These are phyloP conservation scores for Agrochola lychnidis DNA, from an alignment of 2,888 invertebrate species.

Conservation along the genomic window DNA sequence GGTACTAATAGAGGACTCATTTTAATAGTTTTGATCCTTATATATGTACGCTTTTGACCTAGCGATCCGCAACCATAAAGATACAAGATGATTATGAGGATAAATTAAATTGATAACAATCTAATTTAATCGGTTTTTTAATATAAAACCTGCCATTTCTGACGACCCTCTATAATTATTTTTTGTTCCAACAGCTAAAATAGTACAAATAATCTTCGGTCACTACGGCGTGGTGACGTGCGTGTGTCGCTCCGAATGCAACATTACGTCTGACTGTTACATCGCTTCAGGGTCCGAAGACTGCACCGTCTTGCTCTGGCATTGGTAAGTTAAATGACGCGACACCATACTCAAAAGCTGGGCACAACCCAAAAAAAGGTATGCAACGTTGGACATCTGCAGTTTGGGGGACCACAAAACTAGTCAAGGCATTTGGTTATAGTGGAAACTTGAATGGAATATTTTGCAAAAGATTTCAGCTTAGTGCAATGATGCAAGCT, in stretches of 20 bases:
- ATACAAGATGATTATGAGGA: background rate
- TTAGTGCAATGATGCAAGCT: background rate
- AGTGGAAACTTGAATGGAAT: background rate
- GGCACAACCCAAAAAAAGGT: background rate
- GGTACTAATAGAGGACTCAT: too few relatives aligned
- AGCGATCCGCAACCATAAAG: background rate
- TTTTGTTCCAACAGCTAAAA: slow-evolving; percentile 93
- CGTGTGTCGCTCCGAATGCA: slow-evolving; percentile 99
- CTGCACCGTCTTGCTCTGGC: slow-evolving; percentile 99
- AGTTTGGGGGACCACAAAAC: background rate
- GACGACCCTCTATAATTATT: background rate
- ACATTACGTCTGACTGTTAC: slow-evolving; percentile 99
- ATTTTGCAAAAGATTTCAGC: background rate
- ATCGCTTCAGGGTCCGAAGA: slow-evolving; percentile 99
- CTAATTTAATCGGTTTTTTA: background rate
- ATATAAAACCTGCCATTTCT: background rate
- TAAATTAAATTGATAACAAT: background rate
- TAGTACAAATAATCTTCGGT: slow-evolving; percentile 99
- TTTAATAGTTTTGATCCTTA: background rate
- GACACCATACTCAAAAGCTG: background rate
- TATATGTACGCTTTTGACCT: background rate
- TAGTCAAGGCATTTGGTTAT: background rate
- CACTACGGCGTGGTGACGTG: slow-evolving; percentile 99
- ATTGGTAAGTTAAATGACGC: slow-evolving; percentile 93
- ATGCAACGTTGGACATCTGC: background rate